Evolutionary conservation across 1,140 invertebrate species (phyloP).

Genomic region (Solenopsis invicta): DNA sequence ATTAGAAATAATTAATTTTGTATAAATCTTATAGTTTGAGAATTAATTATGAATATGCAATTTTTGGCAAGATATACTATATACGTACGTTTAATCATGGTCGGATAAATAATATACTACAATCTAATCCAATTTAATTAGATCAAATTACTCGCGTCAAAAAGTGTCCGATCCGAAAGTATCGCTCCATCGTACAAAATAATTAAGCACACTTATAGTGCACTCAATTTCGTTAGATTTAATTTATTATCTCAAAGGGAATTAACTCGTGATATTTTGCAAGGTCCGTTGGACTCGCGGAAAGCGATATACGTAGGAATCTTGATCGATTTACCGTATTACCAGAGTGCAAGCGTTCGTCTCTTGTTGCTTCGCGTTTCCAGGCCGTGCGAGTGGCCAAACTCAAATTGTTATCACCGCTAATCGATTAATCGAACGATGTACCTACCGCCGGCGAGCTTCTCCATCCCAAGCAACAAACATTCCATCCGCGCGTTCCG

Average conservation of each 20-base stretch:
- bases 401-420: constrained; percentile 56
- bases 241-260: background rate
- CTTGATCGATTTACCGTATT: constrained; percentile 14
- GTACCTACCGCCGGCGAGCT: constrained; percentile 14
- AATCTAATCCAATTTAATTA: background rate
- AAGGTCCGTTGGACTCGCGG: background rate
- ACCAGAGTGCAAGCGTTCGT: constrained; percentile 27
- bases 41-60: background rate
- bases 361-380: constrained; percentile 49
- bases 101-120: too few relatives aligned
- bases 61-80: background rate
- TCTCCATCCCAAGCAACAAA: constrained; percentile 46
- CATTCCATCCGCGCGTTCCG: constrained; percentile 53
- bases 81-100: background rate
- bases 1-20: background rate
- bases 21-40: background rate
- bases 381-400: constrained; percentile 44
- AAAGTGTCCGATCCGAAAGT: background rate
- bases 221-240: background rate
- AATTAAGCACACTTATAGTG: background rate
- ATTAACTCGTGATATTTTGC: constrained; percentile 1
- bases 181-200: background rate
- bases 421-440: constrained; percentile 56
- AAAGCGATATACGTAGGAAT: constrained; percentile 5
- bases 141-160: background rate